Conservation (phyloP, 2,113 vertebrate genomes). For the Brienomyrus brachyistius region DNA sequence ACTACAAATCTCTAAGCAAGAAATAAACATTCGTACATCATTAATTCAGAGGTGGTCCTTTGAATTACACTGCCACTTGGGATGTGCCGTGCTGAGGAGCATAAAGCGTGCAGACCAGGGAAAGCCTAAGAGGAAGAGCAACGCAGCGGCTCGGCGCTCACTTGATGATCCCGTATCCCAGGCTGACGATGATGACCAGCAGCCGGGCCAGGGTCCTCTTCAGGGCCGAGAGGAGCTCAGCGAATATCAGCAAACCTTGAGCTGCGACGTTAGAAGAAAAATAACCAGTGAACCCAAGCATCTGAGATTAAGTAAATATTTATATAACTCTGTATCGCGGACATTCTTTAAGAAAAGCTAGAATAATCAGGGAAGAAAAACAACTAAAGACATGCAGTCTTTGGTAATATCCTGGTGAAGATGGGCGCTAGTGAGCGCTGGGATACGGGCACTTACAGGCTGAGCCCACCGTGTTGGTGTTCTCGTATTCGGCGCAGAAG, state of each 20-base stretch:
- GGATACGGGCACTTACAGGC: slow-evolving; percentile 60
- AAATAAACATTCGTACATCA: background rate
- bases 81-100: background rate
- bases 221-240: slow-evolving; percentile 72
- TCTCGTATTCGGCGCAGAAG: slow-evolving; percentile 81
- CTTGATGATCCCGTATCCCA: slow-evolving; percentile 85
- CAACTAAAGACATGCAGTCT: background rate
- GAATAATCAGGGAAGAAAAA: background rate
- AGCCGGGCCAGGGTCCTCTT: slow-evolving; percentile 79
- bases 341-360: background rate
- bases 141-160: slow-evolving; percentile 44
- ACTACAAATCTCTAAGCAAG: background rate
- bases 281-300: background rate
- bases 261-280: slow-evolving; percentile 44
- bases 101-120: background rate
- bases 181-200: slow-evolving; percentile 80
- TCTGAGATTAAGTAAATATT: background rate
- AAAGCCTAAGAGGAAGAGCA: background rate
- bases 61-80: background rate
- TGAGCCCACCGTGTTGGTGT: slow-evolving; percentile 68
- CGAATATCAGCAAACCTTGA: slow-evolving; percentile 70
- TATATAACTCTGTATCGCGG: background rate
- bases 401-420: background rate
- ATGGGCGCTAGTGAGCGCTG: background rate
- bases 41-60: background rate